phyloP scores from a whole-genome alignment of 2,888 invertebrate genomes.

The Drosophila nigritarsus region DNA sequence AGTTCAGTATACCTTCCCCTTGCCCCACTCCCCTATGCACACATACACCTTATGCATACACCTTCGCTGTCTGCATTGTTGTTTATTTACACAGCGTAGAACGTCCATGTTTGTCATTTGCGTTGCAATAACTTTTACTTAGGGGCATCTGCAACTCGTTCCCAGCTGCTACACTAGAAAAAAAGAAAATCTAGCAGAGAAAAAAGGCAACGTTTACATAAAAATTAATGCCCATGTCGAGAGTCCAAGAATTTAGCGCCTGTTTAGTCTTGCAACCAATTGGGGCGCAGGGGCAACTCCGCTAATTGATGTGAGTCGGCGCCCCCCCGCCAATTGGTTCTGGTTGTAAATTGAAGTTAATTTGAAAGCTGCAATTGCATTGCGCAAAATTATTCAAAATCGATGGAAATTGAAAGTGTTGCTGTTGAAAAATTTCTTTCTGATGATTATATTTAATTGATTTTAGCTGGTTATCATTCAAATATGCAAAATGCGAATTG shows the following conservation, averaged over 20 bases:
- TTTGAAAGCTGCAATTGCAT: slow-evolving; percentile 67
- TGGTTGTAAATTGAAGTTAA: slow-evolving; percentile 73
- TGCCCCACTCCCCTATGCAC: neutral
- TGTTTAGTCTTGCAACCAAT: slow-evolving; percentile 37
- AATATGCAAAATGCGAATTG: neutral
- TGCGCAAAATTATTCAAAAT: slow-evolving; percentile 49
- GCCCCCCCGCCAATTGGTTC: slow-evolving; percentile 32
- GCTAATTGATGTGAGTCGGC: slow-evolving; percentile 68
- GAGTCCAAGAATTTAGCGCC: slow-evolving; percentile 58
- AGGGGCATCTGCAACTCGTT: slow-evolving; percentile 64
- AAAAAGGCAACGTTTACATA: slow-evolving; percentile 65
- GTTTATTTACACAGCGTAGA: slow-evolving; percentile 62
- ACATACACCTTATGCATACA: slow-evolving; percentile 23
- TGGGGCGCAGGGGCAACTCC: slow-evolving; percentile 9
- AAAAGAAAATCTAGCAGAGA: neutral
- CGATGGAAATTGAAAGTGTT: slow-evolving; percentile 45
- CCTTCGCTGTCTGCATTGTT: slow-evolving; percentile 25
- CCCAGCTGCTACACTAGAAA: slow-evolving; percentile 28
- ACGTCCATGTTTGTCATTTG: slow-evolving; percentile 73
- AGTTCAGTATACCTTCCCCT: slow-evolving; percentile 5
- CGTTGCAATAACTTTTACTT: slow-evolving; percentile 76
- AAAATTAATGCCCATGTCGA: slow-evolving; percentile 53
- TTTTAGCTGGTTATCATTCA: slow-evolving; percentile 11
- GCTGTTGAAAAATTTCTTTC: slow-evolving; percentile 28
- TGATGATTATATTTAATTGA: neutral